phyloP scores from a whole-genome alignment of 2,797 vertebrate species.

The Streptopelia turtur region DNA sequence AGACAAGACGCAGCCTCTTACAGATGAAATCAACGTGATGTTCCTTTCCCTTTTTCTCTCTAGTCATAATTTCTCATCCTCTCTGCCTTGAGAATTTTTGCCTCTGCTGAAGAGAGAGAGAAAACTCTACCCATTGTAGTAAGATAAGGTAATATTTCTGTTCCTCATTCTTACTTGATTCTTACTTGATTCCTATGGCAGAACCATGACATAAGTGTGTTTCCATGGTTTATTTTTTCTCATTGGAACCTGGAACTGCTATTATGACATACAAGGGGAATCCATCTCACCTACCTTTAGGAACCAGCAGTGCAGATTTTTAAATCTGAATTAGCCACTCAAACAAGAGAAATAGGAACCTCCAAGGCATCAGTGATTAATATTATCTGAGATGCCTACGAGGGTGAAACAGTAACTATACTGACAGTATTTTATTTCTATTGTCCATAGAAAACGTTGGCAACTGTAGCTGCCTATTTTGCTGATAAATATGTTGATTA shows the following conservation, averaged over 20 bases:
- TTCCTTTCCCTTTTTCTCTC: not conserved
- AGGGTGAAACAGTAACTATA: not conserved
- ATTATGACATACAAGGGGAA: not conserved
- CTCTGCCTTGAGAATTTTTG: not conserved
- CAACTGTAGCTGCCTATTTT: not conserved
- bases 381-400: not conserved
- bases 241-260: not conserved
- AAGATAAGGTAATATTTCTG: not conserved
- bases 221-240: not conserved
- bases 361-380: rapidly evolving
- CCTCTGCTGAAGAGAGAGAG: not conserved
- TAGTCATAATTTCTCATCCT: not conserved
- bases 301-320: not conserved
- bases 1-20: not conserved
- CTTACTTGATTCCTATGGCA: not conserved
- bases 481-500: not conserved
- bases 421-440: not conserved
- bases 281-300: not conserved
- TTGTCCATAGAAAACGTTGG: not conserved
- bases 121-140: not conserved
- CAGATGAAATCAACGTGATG: not conserved
- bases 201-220: not conserved
- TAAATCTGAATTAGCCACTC: not conserved
- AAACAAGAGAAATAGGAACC: not conserved
- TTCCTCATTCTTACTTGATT: not conserved